Base-by-base conservation (phyloP, 2,888 invertebrate genomes). In the Miltochrista miniata region DNA sequence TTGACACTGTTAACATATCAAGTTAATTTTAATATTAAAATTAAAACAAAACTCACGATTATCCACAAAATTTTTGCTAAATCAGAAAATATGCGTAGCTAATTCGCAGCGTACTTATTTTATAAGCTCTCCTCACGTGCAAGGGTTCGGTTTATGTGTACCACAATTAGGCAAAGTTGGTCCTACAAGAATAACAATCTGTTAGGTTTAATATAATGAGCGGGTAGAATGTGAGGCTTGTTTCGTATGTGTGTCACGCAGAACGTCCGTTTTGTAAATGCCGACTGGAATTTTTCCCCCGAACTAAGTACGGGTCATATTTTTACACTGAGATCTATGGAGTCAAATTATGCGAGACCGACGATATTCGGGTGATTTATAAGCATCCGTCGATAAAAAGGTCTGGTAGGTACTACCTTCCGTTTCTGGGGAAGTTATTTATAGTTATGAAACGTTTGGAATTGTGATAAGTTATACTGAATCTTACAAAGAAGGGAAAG, bases 81-180 rank as follows among this genome's bases (percentile, higher is more conserved):
- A 10, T 12, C 15, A 7, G 41, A 12, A 36, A 11, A 0, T 11
- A 0, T 11, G 43, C 18, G 43, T 37, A 38, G 0, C 33, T 15
- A 33, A 14, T 15, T 44, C 38, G 29, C 49, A 44, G 39, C 24
- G 44, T 44, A 39, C 55, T 59, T 40, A 30, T 45, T 63, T 59
- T 48, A 56, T 59, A 53, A 49, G 43, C 45, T 34, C 39, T 15
- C 15, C 41, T 51, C 47, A 39, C 58, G 53, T 66, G 59, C 45
- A 39, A 59, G 44, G 47, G 49, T 46, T 42, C 43, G 49, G 46
- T 48, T 59, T 43, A 50, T 58, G 45, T 35, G 15, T 12, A 9
- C 40, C 33, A 29, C 46, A 46, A 49, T 59, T 53, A 43, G 11
- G 43, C 33, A 45, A 34, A 37, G n/a, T n/a, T n/a, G 30, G 31